phyloP scores from a whole-genome alignment of 53 echinoderm and acorn worm genomes.

The Echinarachnius parma region DNA sequence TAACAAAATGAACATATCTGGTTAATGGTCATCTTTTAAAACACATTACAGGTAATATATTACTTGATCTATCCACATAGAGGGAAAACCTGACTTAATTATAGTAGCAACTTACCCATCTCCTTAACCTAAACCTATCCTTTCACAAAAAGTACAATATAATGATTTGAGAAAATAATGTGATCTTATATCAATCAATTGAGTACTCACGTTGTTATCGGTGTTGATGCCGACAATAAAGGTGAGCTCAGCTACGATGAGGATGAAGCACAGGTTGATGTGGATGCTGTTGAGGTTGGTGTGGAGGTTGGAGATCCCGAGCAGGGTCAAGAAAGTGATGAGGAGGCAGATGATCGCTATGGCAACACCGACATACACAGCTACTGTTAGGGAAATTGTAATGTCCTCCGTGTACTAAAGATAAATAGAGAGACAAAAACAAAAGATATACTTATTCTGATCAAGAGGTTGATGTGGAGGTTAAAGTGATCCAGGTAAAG shows the following conservation, averaged over 20 bases:
- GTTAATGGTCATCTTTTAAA: too few relatives aligned
- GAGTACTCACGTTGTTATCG: slow-evolving; percentile 72
- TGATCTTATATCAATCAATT: neutral
- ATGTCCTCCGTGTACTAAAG: slow-evolving; percentile 31
- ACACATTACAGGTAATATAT: too few relatives aligned
- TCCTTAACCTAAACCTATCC: too few relatives aligned
- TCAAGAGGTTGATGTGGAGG: too few relatives aligned
- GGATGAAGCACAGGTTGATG: slow-evolving; percentile 82
- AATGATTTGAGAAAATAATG: too few relatives aligned
- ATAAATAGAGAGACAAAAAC: slow-evolving; percentile 3
- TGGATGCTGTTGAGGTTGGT: slow-evolving; percentile 97
- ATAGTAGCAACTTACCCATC: too few relatives aligned
- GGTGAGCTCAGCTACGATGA: slow-evolving; percentile 81
- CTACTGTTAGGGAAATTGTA: slow-evolving; percentile 60
- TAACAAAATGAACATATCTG: too few relatives aligned
- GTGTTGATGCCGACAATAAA: slow-evolving; percentile 92
- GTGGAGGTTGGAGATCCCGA: slow-evolving; percentile 82
- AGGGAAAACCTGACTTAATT: too few relatives aligned
- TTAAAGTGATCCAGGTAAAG: too few relatives aligned
- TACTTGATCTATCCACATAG: too few relatives aligned
- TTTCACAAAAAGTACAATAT: too few relatives aligned
- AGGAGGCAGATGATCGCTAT: slow-evolving; percentile 71
- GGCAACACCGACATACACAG: slow-evolving; percentile 73
- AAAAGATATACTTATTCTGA: too few relatives aligned
- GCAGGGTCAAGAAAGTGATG: slow-evolving; percentile 79